phyloP scores from a whole-genome alignment of 2,113 vertebrate genomes.

The Crotalus horridus region DNA sequence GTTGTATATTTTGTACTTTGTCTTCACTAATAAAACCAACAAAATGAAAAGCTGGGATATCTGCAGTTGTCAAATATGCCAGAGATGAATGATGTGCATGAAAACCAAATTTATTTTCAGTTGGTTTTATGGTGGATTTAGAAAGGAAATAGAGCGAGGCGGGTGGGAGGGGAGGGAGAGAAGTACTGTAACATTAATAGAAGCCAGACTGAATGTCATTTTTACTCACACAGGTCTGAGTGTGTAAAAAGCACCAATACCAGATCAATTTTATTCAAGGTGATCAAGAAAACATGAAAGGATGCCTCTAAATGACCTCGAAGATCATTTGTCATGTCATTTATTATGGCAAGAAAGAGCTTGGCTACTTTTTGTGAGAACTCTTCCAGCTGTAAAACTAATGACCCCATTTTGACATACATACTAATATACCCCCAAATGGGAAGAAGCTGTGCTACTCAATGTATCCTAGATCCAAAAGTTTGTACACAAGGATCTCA shows the following conservation, averaged over 20 bases:
- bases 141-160: background rate
- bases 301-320: background rate
- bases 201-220: background rate
- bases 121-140: background rate
- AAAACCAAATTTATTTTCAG: conserved; percentile 11
- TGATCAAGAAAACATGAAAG: background rate
- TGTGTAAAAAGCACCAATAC: background rate
- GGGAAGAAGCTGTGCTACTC: background rate
- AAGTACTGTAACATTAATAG: background rate
- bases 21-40: conserved; percentile 1
- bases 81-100: conserved; percentile 3
- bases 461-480: background rate
- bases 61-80: conserved; percentile 21
- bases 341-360: background rate
- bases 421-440: background rate
- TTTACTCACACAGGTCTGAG: background rate
- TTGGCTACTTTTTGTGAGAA: background rate
- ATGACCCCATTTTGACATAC: background rate
- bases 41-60: conserved; percentile 8
- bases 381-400: background rate
- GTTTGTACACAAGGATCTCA: background rate
- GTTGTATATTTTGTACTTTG: conserved; percentile 3
- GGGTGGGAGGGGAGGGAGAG: too few species aligned
- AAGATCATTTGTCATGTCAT: background rate
- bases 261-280: background rate